Percentiles rank a stretch among this genome's conserved stretches.
phyloP scores from a whole-genome alignment of 2,113 vertebrate species.

The Barnardius zonarius region DNA sequence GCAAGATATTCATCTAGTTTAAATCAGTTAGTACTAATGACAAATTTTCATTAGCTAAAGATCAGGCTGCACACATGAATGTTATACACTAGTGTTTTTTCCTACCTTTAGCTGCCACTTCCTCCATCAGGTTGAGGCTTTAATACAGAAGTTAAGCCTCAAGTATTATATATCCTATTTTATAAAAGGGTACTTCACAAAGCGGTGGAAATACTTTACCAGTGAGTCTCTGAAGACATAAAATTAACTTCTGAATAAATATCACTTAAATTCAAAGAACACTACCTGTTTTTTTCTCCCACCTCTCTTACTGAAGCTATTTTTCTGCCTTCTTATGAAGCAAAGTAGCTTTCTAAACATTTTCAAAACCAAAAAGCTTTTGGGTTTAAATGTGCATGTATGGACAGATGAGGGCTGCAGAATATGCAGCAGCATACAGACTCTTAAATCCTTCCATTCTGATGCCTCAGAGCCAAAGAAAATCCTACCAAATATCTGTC shows the following conservation, averaged over 20 bases:
- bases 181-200: not conserved
- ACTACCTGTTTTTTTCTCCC: not conserved
- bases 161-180: not conserved
- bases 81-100: not conserved
- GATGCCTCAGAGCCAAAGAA: not conserved
- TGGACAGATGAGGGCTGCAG: not conserved
- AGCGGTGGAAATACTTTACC: not conserved
- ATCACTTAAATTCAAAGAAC: not conserved
- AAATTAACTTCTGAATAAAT: not conserved
- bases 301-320: not conserved
- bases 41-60: not conserved
- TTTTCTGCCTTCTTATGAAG: not conserved
- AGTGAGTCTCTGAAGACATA: not conserved
- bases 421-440: not conserved
- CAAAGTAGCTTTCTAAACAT: not conserved
- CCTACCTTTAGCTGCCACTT: not conserved
- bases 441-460: not conserved
- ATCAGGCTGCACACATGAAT: accelerated
- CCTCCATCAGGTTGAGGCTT: not conserved
- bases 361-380: not conserved
- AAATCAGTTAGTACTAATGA: not conserved
- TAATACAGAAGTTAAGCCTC: not conserved
- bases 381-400: not conserved
- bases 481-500: not conserved
- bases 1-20: not conserved